These are phyloP conservation scores for Piliocolobus tephrosceles DNA, from an alignment of 2,113 vertebrate species.

Conservation along the genomic window DNA sequence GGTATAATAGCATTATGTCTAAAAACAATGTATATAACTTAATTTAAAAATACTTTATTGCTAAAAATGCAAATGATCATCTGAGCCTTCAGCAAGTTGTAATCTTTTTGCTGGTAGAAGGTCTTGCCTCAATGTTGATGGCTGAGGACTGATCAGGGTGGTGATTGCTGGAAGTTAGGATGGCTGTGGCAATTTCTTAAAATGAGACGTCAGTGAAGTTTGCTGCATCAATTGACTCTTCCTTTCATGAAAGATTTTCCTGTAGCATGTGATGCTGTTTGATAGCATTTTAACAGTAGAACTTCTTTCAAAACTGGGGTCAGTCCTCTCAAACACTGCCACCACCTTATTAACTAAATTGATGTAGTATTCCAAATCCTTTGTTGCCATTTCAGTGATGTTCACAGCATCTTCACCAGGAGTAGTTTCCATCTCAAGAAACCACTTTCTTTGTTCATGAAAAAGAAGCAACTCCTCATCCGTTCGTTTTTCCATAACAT, in stretches of 20 bases:
- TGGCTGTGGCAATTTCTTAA: neutral
- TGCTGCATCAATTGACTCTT: neutral
- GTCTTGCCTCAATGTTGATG: neutral
- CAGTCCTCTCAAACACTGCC: neutral
- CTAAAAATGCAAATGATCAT: neutral
- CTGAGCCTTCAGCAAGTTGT: neutral
- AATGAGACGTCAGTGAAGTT: neutral
- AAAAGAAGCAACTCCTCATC: neutral
- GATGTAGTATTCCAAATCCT: neutral
- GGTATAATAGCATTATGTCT: neutral
- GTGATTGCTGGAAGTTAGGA: neutral
- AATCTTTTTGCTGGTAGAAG: neutral
- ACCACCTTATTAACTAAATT: neutral
- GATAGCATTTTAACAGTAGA: neutral
- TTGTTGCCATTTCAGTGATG: neutral
- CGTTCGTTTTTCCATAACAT: neutral
- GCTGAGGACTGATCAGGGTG: neutral
- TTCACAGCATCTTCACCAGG: neutral
- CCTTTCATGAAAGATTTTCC: neutral
- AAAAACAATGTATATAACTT: neutral
- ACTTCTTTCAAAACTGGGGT: neutral
- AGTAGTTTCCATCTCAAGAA: neutral
- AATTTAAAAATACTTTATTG: neutral
- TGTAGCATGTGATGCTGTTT: neutral
- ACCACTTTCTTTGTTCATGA: neutral